phyloP scores from a whole-genome alignment of 2,113 vertebrate species.

The Pagrus major region DNA sequence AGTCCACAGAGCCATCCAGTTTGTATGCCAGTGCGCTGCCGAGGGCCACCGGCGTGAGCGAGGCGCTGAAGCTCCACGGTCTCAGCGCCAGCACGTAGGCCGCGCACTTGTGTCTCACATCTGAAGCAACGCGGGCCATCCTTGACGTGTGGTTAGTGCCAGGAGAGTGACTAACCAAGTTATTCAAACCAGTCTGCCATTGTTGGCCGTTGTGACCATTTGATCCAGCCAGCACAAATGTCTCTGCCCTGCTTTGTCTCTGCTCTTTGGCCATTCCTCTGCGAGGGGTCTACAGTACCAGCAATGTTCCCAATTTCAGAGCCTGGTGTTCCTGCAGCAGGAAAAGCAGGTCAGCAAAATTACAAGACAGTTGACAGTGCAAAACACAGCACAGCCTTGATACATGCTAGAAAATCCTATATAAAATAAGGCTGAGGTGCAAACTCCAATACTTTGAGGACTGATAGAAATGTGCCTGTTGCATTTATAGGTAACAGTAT shows the following conservation, averaged over 20 bases:
- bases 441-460: background rate
- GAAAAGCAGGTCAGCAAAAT: background rate
- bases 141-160: constrained; percentile 56
- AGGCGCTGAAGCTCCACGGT: constrained; percentile 98
- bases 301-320: constrained; percentile 31
- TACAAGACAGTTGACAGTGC: background rate
- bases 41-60: constrained; percentile 94
- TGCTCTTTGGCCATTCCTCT: constrained; percentile 76
- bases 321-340: constrained; percentile 44
- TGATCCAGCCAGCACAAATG: constrained; percentile 73
- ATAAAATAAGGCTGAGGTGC: background rate
- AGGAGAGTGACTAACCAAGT: constrained; percentile 23
- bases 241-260: constrained; percentile 71
- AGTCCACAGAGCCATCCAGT: constrained; percentile 89
- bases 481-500: too few species aligned
- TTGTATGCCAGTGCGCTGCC: constrained; percentile 95
- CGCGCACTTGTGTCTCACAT: constrained; percentile 90
- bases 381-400: background rate
- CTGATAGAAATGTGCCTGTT: too few species aligned
- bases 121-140: constrained; percentile 69
- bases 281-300: constrained; percentile 26
- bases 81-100: constrained; percentile 94
- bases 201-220: constrained; percentile 80
- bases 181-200: constrained; percentile 64
- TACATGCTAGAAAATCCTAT: background rate